Evolutionary conservation across 2,113 vertebrate species (phyloP).

Genomic region (Bubalus kerabau): DNA sequence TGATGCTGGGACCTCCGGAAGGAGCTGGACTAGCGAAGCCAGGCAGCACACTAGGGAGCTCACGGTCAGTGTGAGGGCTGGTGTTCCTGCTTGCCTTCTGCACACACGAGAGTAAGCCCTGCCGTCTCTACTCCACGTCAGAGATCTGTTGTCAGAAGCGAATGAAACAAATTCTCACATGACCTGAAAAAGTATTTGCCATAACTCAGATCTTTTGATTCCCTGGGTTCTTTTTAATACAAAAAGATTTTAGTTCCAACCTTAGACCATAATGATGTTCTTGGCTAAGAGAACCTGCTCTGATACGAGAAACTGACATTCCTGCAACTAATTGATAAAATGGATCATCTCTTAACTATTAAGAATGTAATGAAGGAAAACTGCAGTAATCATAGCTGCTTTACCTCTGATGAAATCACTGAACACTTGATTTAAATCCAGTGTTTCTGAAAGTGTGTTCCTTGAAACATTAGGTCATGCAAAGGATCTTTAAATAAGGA

Average conservation of each 20-base stretch:
- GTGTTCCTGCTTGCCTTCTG: background rate
- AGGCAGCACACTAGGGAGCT: rapidly evolving
- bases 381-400: background rate
- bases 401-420: background rate
- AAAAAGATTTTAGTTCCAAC: background rate
- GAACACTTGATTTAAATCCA: background rate
- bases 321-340: constrained; percentile 2
- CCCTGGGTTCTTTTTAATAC: background rate
- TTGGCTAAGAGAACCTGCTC: background rate
- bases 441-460: background rate
- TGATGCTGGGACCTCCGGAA: background rate
- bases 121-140: background rate
- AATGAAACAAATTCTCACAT: background rate
- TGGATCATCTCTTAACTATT: background rate
- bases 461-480: background rate
- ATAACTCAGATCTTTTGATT: background rate
- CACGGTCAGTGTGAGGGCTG: rapidly evolving
- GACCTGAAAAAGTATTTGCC: background rate
- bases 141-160: background rate
- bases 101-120: background rate
- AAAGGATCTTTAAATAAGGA: background rate
- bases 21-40: background rate
- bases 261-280: background rate
- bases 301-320: background rate
- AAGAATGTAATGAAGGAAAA: constrained; percentile 20